Evolutionary conservation across 2,888 invertebrate genomes (phyloP), one percentile per base, ranked within the genome.

Genomic region (Salpingus planirostris): DNA sequence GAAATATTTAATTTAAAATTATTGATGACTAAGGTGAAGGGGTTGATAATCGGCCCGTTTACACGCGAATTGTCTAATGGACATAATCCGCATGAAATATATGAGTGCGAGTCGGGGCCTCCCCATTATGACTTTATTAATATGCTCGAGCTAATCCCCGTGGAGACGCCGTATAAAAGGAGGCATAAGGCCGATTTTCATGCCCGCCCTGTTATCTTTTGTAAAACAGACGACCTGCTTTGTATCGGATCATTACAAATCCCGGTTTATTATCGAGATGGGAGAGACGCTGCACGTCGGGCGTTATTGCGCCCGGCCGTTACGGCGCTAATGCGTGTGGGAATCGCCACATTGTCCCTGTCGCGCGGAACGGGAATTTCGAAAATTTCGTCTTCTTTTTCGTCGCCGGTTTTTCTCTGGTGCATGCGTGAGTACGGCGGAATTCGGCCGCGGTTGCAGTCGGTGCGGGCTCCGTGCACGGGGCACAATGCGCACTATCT

Each of bases 171-270:
- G 50, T 50, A 57, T 57, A 58, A 58, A 54, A 46, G 55, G 46
- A 42, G 49, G 49, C 57, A 57, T 54, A 55, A 55, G 59, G 57
- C 54, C 53, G 54, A 50, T 56, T 57, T 55, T 50, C 54, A 47
- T 46, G 50, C 54, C 52, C 23, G 49, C 54, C 53, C 62, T 61
- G 64, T 64, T 65, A 65, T 65, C 64, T 65, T 65, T 64, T 65
- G 63, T 64, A 60, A 62, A 62, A 59, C 65, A 65, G 65, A 65
- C 65, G 64, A 64, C 63, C 61, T 58, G 60, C 60, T 61, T 63
- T 62, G 61, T 36, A 33, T 52, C 57, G 58, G 61, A 61, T 62
- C 61, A 58, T 57, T 57, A 48, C 49, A 49, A 51, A 54, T 51
- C 63, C 59, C 58, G 58, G 18, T 18, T 18, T 18, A 18, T 18